Percentiles rank a stretch among this genome's conserved stretches.
Conservation (phyloP, 2,888 invertebrate genomes). For the Cantharis rustica region DNA sequence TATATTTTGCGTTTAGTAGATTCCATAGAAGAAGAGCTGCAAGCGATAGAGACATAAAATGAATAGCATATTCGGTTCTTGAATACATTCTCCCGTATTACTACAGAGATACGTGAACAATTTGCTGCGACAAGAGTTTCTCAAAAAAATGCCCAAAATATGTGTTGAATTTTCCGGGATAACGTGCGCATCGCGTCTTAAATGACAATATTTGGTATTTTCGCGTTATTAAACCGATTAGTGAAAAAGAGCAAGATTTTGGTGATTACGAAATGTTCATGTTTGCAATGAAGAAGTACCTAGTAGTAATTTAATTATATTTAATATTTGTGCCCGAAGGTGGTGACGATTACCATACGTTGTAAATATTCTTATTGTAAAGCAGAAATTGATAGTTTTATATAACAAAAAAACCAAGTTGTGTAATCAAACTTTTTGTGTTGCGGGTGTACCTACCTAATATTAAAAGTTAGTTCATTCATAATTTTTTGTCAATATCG, state of each 20-base stretch:
- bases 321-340: conserved; percentile 18
- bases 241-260: not conserved
- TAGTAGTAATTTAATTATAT: not conserved
- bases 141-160: conserved; percentile 54
- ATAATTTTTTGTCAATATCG: conserved; percentile 4
- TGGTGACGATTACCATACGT: conserved; percentile 26
- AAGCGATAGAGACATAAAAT: conserved; percentile 39
- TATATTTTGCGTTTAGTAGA: conserved; percentile 17
- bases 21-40: conserved; percentile 34
- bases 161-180: conserved; percentile 41
- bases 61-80: conserved; percentile 22
- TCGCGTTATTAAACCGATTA: conserved; percentile 11
- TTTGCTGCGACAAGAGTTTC: conserved; percentile 53
- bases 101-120: conserved; percentile 55
- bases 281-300: conserved; percentile 5
- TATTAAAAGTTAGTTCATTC: not conserved
- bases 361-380: conserved; percentile 13
- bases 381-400: not conserved
- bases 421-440: not conserved
- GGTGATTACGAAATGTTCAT: conserved; percentile 14
- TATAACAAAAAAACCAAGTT: not conserved
- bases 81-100: conserved; percentile 50
- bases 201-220: conserved; percentile 13
- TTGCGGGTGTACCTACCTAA: conserved; percentile 5
- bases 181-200: conserved; percentile 21